Conservation (phyloP, 2,113 vertebrate genomes). For the Dascyllus trimaculatus region DNA sequence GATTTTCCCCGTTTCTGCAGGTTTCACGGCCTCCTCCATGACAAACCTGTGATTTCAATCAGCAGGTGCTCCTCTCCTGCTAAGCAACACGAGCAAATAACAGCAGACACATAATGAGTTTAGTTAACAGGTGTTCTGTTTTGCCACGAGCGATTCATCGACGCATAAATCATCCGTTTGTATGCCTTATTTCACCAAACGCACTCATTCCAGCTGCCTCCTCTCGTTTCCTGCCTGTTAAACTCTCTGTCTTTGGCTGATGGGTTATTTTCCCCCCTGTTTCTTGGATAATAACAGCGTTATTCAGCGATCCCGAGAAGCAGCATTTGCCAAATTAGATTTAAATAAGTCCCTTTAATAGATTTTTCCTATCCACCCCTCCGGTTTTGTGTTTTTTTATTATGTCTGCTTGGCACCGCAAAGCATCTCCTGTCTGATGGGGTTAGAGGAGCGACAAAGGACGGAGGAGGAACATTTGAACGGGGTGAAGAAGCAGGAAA, state of each 20-base stretch:
- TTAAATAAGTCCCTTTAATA: constrained; percentile 74
- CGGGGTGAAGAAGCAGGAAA: neutral
- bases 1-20: neutral
- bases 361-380: constrained; percentile 75
- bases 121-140: constrained; percentile 28
- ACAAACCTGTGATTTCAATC: constrained; percentile 4
- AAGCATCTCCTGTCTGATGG: constrained; percentile 54
- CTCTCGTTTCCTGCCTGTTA: constrained; percentile 58
- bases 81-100: neutral
- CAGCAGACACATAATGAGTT: constrained; percentile 25
- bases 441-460: constrained; percentile 20
- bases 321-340: constrained; percentile 74
- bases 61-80: neutral
- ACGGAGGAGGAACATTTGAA: constrained; percentile 11
- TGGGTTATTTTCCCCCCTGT: neutral
- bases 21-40: neutral
- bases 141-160: neutral
- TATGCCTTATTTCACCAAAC: neutral
- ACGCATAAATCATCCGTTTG: constrained; percentile 6
- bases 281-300: constrained; percentile 69
- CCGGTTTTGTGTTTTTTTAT: constrained; percentile 75
- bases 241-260: constrained; percentile 62
- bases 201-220: no score
- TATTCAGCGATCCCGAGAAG: constrained; percentile 73
- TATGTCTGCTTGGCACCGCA: constrained; percentile 80